Percentiles rank a stretch among this genome's conserved stretches.
These are phyloP conservation scores for Batillaria attramentaria DNA, from an alignment of 1,140 invertebrate species.

Conservation along the genomic window DNA sequence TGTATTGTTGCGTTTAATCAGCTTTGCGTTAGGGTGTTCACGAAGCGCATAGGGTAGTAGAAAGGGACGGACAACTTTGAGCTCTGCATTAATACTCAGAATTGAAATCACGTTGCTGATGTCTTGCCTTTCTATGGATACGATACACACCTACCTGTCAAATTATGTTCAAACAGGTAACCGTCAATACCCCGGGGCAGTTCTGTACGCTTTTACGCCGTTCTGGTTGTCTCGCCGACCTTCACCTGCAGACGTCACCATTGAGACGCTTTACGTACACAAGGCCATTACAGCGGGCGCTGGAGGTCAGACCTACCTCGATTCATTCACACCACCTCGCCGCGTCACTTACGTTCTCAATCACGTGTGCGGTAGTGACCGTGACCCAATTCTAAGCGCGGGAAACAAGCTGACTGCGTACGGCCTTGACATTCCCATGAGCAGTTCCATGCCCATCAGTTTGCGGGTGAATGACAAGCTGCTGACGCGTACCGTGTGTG, in stretches of 20 bases:
- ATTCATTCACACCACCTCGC: slow-evolving; percentile 42
- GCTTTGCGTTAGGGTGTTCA: too few relatives aligned
- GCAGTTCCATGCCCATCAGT: slow-evolving; percentile 46
- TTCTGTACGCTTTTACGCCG: slow-evolving; percentile 45
- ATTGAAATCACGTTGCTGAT: too few relatives aligned
- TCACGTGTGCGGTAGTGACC: slow-evolving; percentile 38
- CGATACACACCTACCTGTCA: too few relatives aligned
- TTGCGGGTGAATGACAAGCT: slow-evolving; percentile 50
- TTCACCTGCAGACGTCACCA: not conserved
- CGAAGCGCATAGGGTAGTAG: too few relatives aligned
- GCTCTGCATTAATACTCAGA: too few relatives aligned
- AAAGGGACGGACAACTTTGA: too few relatives aligned
- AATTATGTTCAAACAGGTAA: slow-evolving; percentile 22
- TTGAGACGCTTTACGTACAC: slow-evolving; percentile 39
- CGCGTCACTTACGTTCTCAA: slow-evolving; percentile 48
- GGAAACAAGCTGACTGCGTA: slow-evolving; percentile 33
- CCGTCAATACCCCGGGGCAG: slow-evolving; percentile 38
- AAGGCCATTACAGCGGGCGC: slow-evolving; percentile 45
- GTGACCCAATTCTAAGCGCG: slow-evolving; percentile 33
- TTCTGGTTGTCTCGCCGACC: slow-evolving; percentile 33
- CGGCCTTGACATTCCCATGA: slow-evolving; percentile 51
- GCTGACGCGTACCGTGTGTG: slow-evolving; percentile 45
- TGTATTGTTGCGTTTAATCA: too few relatives aligned
- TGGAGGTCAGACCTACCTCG: slow-evolving; percentile 39
- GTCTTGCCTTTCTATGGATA: too few relatives aligned